Evolutionary conservation across 1,140 invertebrate species (phyloP), one percentile per base, ranked within the genome.

Genomic region (Drosophila bocqueti): DNA sequence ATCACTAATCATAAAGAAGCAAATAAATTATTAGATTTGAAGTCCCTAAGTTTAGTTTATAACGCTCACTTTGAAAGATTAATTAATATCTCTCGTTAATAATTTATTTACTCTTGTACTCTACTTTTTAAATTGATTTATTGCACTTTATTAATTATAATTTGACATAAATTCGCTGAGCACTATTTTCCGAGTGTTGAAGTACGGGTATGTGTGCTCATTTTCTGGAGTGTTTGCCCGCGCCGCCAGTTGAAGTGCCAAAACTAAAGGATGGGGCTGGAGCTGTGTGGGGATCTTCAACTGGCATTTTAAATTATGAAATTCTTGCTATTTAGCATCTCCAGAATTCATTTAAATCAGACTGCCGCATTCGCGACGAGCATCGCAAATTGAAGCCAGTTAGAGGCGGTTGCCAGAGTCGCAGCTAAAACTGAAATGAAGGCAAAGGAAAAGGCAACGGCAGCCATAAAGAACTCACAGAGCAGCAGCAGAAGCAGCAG

Each of bases 281-380:
- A 26, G 54, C 15, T 26, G 5, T 57, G 15, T 29, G 59, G 29
- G 61, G 38, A 65, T 64, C 84, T 80, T 61, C 72, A 79, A 67
- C 69, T 61, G 63, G 42, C 78, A 67, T 79, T 90, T 74, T 89
- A 84, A 89, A 89, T 89, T 84, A 90, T 89, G 62, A 66, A 84
- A 90, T 90, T 79, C 71, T 66, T 75, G 78, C 84, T 90, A 89
- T 81, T 89, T 89, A 90, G 71, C 84, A 79, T 79, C 81, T 79
- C 43, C 68, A 69, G 69, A 79, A 81, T 86, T 75, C 64, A 90
- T 90, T 89, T 89, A 84, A 84, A 89, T 81, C 81, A 54, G 63
- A 16, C 58, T 46, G 43, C 26, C 45, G 38, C 21, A 61, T 50
- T 64, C 45, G 52, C 69, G 21, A 43, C 54, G 38, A 59, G 63